Conservation (phyloP, 2,797 vertebrate genomes). For the Malurus leucopterus region DNA sequence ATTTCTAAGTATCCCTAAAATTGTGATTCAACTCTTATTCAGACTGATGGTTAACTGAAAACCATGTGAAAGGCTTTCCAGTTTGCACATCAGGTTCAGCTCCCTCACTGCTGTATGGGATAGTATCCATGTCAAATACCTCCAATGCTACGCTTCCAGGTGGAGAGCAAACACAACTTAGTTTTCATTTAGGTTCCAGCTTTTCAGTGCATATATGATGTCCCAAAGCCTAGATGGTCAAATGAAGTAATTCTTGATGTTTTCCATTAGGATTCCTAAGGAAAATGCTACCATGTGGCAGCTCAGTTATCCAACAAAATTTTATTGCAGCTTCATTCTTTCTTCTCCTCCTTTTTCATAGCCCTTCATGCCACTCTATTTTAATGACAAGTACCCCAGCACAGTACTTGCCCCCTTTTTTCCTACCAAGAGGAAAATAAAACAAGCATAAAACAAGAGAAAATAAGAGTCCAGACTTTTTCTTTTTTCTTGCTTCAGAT, state of each 20-base stretch:
- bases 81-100: background rate
- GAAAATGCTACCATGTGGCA: background rate
- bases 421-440: background rate
- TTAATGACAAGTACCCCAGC: background rate
- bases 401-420: background rate
- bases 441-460: background rate
- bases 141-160: background rate
- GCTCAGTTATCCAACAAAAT: background rate
- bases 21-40: background rate
- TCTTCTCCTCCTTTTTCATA: background rate
- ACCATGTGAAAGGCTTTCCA: background rate
- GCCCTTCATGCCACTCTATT: background rate
- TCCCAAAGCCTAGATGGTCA: background rate
- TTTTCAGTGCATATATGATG: background rate
- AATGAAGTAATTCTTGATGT: background rate
- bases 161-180: background rate
- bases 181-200: background rate
- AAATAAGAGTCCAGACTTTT: background rate
- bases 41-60: background rate
- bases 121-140: background rate
- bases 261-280: background rate
- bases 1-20: background rate
- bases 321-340: background rate
- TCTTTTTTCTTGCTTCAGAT: conserved; percentile 45
- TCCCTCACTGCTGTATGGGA: background rate